Evolutionary conservation across 37 sponge, comb jelly and placozoan species (phyloP).

Genomic region (Chondrilla cf. caribensis): DNA sequence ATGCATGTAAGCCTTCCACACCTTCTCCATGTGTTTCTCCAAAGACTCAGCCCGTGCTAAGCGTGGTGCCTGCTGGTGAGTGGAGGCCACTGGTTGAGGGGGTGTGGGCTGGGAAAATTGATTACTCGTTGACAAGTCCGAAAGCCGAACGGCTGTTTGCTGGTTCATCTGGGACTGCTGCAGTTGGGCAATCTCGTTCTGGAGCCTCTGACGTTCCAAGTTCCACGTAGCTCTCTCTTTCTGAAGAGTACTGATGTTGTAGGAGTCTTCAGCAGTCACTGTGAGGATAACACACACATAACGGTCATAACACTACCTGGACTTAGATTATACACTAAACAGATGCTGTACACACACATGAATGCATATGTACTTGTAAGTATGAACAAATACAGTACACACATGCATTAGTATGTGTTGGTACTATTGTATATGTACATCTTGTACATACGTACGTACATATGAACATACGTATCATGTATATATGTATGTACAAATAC

Average conservation of each 20-base stretch:
- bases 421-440: too few relatives aligned
- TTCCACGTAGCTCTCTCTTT: neutral
- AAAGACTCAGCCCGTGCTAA: neutral
- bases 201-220: neutral
- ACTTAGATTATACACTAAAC: neutral
- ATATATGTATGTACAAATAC: too few relatives aligned
- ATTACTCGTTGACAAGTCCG: neutral
- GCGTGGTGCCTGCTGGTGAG: neutral
- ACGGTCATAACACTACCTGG: neutral
- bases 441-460: too few relatives aligned
- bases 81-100: neutral
- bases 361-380: neutral
- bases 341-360: neutral
- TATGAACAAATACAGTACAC: too few relatives aligned
- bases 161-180: neutral
- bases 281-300: neutral
- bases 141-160: neutral
- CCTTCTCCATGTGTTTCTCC: conserved; percentile 24
- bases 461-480: too few relatives aligned
- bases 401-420: too few relatives aligned
- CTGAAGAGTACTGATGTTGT: neutral
- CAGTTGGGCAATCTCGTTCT: neutral
- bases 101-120: neutral
- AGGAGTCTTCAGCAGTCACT: conserved; percentile 8
- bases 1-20: neutral